Evolutionary conservation across 2,888 invertebrate species (phyloP), one percentile per base, ranked within the genome.

Genomic region (Phyto melanocephala): DNA sequence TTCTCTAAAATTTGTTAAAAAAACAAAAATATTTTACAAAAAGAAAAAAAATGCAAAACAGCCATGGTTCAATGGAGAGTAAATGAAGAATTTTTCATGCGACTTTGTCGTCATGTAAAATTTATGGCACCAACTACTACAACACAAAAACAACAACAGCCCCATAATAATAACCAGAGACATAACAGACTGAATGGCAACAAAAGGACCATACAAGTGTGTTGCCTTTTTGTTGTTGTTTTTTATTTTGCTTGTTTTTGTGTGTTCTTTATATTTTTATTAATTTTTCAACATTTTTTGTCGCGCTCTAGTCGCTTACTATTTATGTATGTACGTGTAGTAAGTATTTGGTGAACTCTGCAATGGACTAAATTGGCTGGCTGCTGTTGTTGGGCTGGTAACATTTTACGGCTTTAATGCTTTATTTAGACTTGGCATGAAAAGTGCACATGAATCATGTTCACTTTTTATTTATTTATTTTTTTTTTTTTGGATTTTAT

Each of bases 391-490:
- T 11, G 56, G 52, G 79, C 22, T 67, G 52, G 72, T 74, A 67
- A 67, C 79, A 67, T 74, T 80, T 80, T 80, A 80, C 56, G 75
- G 80, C 78, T 83, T 28, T 79, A 80, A 78, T 67, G 78, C 80
- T 84, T 83, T 84, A 84, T 83, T 84, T 85, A 56, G 83, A 78
- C 68, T 74, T 74, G 72, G 65, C 71, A 80, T 80, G 79, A 80
- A 83, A 83, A 80, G 72, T 80, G 68, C 77, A 68, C 72, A 80
- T 80, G 80, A 83, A 83, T 83, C 83, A 80, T 77, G 47, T 77
- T 80, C 70, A 70, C 1, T 54, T 54, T 33, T 40, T 40, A 11
- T 28, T 52, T 17, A 1, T n/a, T 28, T 20, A 1, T 33, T 47
- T 35, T 1, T 37, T 22, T 56, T 47, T 52, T 20, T n/a, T n/a